phyloP scores from a whole-genome alignment of 2,888 invertebrate genomes.

The Ectemnius cavifrons region DNA sequence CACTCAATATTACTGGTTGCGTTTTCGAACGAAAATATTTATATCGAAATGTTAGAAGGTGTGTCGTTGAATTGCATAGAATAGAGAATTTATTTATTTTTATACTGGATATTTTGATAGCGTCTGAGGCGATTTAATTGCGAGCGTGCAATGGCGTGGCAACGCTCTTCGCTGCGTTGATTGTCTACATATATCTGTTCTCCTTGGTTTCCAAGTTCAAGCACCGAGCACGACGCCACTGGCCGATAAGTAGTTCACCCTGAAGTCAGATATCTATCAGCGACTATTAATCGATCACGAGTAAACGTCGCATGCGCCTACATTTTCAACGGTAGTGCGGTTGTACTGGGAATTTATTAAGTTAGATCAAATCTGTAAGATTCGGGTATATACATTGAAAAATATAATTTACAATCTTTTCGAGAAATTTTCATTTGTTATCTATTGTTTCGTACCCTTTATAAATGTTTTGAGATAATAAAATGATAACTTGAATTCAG shows the following conservation, averaged over 20 bases:
- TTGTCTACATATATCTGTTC: slow-evolving; percentile 18
- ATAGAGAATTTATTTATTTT: slow-evolving; percentile 71
- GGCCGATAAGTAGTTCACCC: slow-evolving; percentile 15
- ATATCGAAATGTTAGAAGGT: slow-evolving; percentile 34
- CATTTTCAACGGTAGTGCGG: no score
- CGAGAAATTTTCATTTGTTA: no score
- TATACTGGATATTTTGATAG: slow-evolving; percentile 58
- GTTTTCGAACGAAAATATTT: slow-evolving; percentile 12
- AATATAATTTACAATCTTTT: no score
- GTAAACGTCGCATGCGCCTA: background rate
- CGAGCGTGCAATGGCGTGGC: slow-evolving; percentile 5
- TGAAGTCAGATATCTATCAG: background rate
- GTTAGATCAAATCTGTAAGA: no score
- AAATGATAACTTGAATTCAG: no score
- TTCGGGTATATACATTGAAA: no score
- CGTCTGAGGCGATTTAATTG: slow-evolving; percentile 41
- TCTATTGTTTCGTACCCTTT: no score
- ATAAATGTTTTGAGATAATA: no score
- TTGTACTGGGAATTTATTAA: no score
- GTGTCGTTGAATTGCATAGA: slow-evolving; percentile 58
- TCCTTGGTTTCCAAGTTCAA: slow-evolving; percentile 25
- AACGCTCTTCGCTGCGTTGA: background rate
- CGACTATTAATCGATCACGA: slow-evolving; percentile 8
- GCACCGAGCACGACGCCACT: slow-evolving; percentile 1
- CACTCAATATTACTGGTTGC: slow-evolving; percentile 11